phyloP scores from a whole-genome alignment of 2,888 invertebrate species.

The Tortrix viridana region DNA sequence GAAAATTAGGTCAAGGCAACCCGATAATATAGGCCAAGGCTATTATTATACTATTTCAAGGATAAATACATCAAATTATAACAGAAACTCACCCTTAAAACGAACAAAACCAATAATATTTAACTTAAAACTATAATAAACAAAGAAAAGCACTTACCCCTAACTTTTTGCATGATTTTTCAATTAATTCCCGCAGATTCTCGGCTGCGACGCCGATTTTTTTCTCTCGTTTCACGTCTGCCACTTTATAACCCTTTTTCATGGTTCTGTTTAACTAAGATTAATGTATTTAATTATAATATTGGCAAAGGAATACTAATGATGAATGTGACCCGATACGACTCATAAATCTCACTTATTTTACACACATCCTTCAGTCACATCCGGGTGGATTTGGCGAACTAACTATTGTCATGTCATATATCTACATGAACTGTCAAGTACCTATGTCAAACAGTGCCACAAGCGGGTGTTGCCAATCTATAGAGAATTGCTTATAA shows the following conservation, averaged over 20 bases:
- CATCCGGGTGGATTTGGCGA: background rate
- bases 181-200: constrained; percentile 86
- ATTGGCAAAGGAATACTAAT: constrained; percentile 34
- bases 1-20: constrained; percentile 63
- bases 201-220: constrained; percentile 89
- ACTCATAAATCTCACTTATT: no score
- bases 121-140: constrained; percentile 17
- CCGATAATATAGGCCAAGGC: constrained; percentile 69
- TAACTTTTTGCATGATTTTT: constrained; percentile 88
- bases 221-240: constrained; percentile 86
- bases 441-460: no score
- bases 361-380: background rate
- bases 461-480: no score
- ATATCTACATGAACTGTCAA: no score
- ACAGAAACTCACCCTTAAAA: constrained; percentile 45
- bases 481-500: no score
- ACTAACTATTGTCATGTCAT: background rate
- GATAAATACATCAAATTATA: constrained; percentile 50
- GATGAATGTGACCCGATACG: background rate
- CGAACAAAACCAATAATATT: no score
- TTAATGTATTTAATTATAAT: constrained; percentile 4
- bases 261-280: constrained; percentile 51
- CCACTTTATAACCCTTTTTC: constrained; percentile 89
- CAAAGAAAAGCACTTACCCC: constrained; percentile 72
- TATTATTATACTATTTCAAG: constrained; percentile 48